Conservation (phyloP, 2,797 vertebrate species). For the Neoniphon sammara region DNA sequence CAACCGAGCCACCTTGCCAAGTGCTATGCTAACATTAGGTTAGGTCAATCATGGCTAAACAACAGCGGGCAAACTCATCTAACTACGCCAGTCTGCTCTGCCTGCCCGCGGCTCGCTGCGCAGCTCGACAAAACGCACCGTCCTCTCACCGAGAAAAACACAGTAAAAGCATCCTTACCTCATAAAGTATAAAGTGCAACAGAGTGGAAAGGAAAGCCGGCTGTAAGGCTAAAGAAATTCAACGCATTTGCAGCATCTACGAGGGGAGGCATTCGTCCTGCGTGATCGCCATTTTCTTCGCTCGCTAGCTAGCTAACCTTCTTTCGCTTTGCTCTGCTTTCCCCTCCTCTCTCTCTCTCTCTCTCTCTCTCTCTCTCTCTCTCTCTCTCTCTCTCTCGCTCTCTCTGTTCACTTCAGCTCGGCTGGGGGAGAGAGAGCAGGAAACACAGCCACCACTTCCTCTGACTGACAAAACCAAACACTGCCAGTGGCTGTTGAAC, state of each 20-base stretch:
- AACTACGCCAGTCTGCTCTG: slow-evolving; percentile 48
- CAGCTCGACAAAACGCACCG: slow-evolving; percentile 23
- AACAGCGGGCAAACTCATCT: slow-evolving; percentile 67
- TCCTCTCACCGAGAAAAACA: not conserved
- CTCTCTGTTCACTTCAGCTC: slow-evolving; percentile 58
- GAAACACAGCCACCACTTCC: slow-evolving; percentile 80
- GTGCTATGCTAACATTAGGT: slow-evolving; percentile 1
- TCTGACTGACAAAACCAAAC: slow-evolving; percentile 62
- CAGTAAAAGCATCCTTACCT: slow-evolving; percentile 70
- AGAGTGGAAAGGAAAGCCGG: slow-evolving; percentile 84
- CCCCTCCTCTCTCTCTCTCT: slow-evolving; percentile 37
- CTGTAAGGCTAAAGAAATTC: slow-evolving; percentile 84
- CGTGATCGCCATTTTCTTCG: slow-evolving; percentile 92
- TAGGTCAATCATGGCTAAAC: slow-evolving; percentile 59
- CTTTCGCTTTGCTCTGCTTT: slow-evolving; percentile 68
- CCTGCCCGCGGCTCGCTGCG: slow-evolving; percentile 16
- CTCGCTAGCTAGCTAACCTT: slow-evolving; percentile 79
- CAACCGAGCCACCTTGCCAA: slow-evolving; percentile 1
- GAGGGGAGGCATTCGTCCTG: slow-evolving; percentile 89
- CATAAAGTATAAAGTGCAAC: slow-evolving; percentile 87
- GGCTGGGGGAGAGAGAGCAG: slow-evolving; percentile 53
- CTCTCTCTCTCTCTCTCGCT: no score
- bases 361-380: no score
- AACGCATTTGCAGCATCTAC: slow-evolving; percentile 89
- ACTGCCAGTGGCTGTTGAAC: slow-evolving; percentile 13